phyloP scores from a whole-genome alignment of 2,797 vertebrate species.

The Eutrigla gurnardus region DNA sequence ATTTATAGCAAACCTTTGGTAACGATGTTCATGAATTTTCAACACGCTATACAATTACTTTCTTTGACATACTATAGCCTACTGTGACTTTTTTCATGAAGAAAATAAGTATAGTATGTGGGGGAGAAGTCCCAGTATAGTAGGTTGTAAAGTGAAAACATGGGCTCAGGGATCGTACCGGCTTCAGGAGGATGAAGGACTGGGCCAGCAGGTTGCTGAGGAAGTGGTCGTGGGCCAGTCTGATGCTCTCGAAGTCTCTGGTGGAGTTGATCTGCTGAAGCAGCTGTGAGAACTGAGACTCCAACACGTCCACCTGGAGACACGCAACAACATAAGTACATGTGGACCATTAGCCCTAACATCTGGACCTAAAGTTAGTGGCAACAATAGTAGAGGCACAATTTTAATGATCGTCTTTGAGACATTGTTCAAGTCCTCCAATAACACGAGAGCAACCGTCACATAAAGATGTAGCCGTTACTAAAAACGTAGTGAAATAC shows the following conservation, averaged over 20 bases:
- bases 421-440: not conserved
- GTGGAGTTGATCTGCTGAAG: constrained; percentile 96
- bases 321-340: not conserved
- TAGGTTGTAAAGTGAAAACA: too few relatives aligned
- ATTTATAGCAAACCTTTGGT: too few relatives aligned
- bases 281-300: constrained; percentile 99
- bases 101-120: too few relatives aligned
- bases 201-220: constrained; percentile 97
- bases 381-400: not conserved
- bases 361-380: not conserved
- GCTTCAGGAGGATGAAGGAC: constrained; percentile 98
- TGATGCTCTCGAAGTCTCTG: constrained; percentile 97
- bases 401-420: not conserved
- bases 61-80: too few relatives aligned
- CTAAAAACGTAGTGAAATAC: not conserved
- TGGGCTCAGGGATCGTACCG: constrained; percentile 75
- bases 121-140: too few relatives aligned
- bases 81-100: too few relatives aligned
- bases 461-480: too few relatives aligned
- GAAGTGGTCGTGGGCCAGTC: constrained; percentile 97
- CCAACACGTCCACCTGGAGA: constrained; percentile 94
- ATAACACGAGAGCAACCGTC: not conserved
- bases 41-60: too few relatives aligned
- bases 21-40: too few relatives aligned
- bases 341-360: not conserved